These are phyloP conservation scores for Burhinus bistriatus DNA, from an alignment of 2,113 vertebrate species.

Conservation along the genomic window DNA sequence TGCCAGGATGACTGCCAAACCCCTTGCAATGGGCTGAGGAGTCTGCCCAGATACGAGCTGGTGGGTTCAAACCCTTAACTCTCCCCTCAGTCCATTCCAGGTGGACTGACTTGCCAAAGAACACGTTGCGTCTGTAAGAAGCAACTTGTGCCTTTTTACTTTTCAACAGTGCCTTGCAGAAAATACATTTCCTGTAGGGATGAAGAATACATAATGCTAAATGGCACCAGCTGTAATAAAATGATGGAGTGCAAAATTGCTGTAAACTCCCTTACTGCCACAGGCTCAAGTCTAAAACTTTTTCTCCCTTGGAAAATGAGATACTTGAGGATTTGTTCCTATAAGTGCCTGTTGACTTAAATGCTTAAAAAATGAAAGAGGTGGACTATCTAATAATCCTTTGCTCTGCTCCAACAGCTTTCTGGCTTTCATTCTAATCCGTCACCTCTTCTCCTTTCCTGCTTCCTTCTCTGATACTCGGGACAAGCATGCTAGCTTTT, in stretches of 20 bases:
- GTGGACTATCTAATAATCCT: background rate
- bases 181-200: no score
- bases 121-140: no score
- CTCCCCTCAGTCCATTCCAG: no score
- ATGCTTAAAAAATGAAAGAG: background rate
- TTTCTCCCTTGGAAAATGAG: background rate
- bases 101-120: no score
- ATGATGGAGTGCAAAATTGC: background rate
- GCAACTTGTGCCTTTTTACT: no score
- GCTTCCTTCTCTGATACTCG: rapidly evolving
- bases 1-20: no score
- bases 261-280: background rate
- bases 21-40: no score
- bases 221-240: no score
- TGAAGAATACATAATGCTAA: no score
- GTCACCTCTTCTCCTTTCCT: background rate
- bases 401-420: background rate
- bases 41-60: no score
- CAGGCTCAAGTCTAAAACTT: background rate
- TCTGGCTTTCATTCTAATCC: background rate
- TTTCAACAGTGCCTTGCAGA: no score
- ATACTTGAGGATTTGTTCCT: background rate
- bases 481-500: rapidly evolving
- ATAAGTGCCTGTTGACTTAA: rapidly evolving
- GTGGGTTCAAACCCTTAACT: no score